phyloP scores from a whole-genome alignment of 1,140 invertebrate genomes.

The Drosophila grimshawi region DNA sequence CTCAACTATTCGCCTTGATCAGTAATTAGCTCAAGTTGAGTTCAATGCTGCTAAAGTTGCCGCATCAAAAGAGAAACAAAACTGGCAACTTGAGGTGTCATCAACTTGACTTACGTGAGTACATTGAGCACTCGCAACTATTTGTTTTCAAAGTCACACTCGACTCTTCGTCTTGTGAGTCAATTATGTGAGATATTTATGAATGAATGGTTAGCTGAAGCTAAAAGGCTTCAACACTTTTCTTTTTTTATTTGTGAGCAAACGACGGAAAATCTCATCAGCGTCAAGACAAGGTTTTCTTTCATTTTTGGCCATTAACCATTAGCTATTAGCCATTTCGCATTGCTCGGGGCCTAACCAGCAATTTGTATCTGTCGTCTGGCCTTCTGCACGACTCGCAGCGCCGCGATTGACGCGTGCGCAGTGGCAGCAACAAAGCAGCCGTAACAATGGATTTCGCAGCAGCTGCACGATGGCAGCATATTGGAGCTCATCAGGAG shows the following conservation, averaged over 20 bases:
- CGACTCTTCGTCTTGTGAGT: conserved; percentile 42
- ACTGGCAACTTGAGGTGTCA: conserved; percentile 55
- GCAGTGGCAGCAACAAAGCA: conserved; percentile 51
- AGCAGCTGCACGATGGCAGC: conserved; percentile 45
- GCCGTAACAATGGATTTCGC: conserved; percentile 25
- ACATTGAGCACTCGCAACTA: conserved; percentile 41
- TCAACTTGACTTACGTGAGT: conserved; percentile 61
- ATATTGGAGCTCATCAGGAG: conserved; percentile 53
- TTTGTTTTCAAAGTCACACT: conserved; percentile 52
- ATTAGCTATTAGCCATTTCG: conserved; percentile 46
- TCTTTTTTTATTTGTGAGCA: conserved; percentile 19
- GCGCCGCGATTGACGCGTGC: conserved; percentile 63
- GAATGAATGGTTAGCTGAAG: conserved; percentile 48
- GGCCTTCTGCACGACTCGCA: not conserved
- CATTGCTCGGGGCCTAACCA: conserved; percentile 48
- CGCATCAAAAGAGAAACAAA: conserved; percentile 31
- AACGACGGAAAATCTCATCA: conserved; percentile 38
- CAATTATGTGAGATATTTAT: conserved; percentile 78
- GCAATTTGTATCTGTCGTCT: conserved; percentile 72
- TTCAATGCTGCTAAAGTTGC: conserved; percentile 54
- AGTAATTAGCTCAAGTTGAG: conserved; percentile 70
- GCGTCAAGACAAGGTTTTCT: conserved; percentile 31
- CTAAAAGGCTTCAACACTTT: conserved; percentile 37
- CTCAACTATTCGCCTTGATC: conserved; percentile 29
- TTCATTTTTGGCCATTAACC: conserved; percentile 31